These are phyloP conservation scores for Sinelater perroti DNA, from an alignment of 2,888 invertebrate genomes.

Conservation along the genomic window DNA sequence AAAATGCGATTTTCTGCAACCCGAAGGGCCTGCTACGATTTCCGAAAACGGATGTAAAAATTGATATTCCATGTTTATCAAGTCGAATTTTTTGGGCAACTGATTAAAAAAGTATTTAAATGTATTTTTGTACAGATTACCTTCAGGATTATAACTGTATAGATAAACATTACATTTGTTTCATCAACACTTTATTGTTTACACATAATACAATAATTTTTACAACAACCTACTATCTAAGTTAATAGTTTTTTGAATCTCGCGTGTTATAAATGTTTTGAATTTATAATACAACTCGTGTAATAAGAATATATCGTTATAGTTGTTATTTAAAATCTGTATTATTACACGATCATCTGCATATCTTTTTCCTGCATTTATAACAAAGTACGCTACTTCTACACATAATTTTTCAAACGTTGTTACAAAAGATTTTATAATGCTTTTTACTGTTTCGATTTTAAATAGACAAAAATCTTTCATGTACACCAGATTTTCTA, in stretches of 20 bases:
- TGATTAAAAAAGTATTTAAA: too few species aligned
- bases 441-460: background rate
- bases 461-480: background rate
- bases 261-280: background rate
- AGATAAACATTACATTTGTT: background rate
- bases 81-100: too few species aligned
- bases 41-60: conserved; percentile 2
- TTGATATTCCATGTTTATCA: conserved; percentile 5
- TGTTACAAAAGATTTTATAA: background rate
- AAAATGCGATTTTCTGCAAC: conserved; percentile 1
- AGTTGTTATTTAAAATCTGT: background rate
- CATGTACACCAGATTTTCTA: background rate
- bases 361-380: background rate
- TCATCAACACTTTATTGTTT: background rate
- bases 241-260: background rate
- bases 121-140: too few species aligned
- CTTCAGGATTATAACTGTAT: background rate
- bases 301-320: background rate
- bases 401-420: background rate
- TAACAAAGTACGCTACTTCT: background rate
- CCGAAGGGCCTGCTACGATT: background rate
- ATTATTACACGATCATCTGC: background rate
- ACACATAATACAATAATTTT: background rate
- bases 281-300: background rate
- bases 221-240: background rate